Conservation (phyloP, 1,140 invertebrate species). For the Drosophila chauvacae region DNA sequence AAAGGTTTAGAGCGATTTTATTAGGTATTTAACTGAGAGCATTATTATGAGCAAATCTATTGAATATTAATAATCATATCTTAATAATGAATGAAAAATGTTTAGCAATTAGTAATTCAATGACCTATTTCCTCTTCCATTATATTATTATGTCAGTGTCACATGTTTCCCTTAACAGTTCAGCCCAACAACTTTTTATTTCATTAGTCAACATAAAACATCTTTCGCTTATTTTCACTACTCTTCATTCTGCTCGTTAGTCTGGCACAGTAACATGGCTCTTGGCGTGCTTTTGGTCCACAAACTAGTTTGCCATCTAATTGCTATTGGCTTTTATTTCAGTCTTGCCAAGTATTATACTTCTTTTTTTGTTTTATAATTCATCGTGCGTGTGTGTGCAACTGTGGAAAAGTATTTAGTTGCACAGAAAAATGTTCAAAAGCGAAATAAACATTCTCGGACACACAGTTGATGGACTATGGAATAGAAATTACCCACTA, state of each 20-base stretch:
- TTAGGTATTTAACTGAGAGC: not conserved
- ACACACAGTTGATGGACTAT: not conserved
- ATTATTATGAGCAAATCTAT: not conserved
- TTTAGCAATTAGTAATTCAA: not conserved
- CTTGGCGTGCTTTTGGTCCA: slow-evolving; percentile 26
- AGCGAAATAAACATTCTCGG: slow-evolving; percentile 36
- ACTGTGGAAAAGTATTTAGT: slow-evolving; percentile 51
- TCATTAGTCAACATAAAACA: not conserved
- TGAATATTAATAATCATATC: not conserved
- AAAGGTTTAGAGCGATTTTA: not conserved
- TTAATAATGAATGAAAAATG: not conserved
- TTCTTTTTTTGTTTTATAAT: slow-evolving; percentile 17
- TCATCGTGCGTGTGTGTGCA: slow-evolving; percentile 20
- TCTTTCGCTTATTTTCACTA: slow-evolving; percentile 12
- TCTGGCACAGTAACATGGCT: slow-evolving; percentile 8
- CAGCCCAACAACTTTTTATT: not conserved
- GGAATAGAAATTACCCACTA: slow-evolving; percentile 3
- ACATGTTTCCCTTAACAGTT: not conserved
- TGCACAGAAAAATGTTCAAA: slow-evolving; percentile 51
- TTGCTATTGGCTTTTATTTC: slow-evolving; percentile 60
- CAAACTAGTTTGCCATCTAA: slow-evolving; percentile 69
- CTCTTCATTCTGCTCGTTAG: slow-evolving; percentile 19
- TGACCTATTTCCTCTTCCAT: not conserved
- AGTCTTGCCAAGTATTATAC: slow-evolving; percentile 17
- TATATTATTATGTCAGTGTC: not conserved